Base-by-base conservation (phyloP, 2,888 invertebrate species). In the Noctua pronuba region DNA sequence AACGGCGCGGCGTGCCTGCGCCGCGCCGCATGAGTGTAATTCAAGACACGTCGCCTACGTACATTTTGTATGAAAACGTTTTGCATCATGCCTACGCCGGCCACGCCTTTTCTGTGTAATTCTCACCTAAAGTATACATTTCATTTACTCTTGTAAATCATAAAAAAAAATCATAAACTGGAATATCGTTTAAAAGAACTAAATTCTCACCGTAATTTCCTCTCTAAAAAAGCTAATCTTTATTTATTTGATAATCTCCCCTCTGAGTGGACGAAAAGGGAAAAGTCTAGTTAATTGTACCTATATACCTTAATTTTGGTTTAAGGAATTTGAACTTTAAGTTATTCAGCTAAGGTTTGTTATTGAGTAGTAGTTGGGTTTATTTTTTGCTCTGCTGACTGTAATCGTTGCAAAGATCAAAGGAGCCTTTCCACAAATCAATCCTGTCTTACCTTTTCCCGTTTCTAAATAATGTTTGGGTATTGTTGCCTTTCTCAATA, bases 201-300 rank as follows among this genome's bases (percentile, higher is more conserved):
- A 64, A 79, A 74, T 49, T 58, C 49, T 49, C 64, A 68, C 58
- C 49, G 67, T 73, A 79, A 79, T 86, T 80, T 77, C 64, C 46
- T 67, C 74, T 64, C 49, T 60, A 77, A 82, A 79, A 81, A 85
- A 85, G 83, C 77, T 86, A 84, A 87, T 88, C 88, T 82, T 82
- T 89, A 86, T 90, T 88, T 88, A 86, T 89, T 88, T 83, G 82
- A 84, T 86, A 89, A 87, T 89, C 84, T 85, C 67, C 77, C 67
- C 74, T 73, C 72, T 58, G 65, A 83, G 67, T 69, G 66, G 66
- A 83, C 73, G 77, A 82, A 83, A 68, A 82, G 69, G 75, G 79
- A 82, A 87, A 83, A 46, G 16, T 67, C 21, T 60, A 60, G 62
- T 85, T 85, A 86, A 87, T 86, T 85, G 46, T 76, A 58, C 58